phyloP scores from a whole-genome alignment of 2,888 invertebrate species.

The Tenthredo livida region DNA sequence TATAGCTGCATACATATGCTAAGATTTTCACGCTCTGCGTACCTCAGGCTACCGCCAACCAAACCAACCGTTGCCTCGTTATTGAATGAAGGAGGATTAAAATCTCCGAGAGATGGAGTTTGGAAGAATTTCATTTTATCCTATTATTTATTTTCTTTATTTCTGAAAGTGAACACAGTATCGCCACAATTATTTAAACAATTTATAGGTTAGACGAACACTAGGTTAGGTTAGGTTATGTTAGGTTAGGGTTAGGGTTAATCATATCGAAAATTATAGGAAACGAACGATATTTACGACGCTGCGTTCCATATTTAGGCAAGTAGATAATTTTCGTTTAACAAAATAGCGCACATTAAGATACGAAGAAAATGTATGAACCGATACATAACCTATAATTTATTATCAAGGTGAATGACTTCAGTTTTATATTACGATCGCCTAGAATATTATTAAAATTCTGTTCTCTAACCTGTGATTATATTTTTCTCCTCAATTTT shows the following conservation, averaged over 20 bases:
- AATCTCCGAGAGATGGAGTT: slow-evolving; percentile 69
- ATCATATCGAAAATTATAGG: not conserved
- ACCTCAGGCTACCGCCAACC: slow-evolving; percentile 61
- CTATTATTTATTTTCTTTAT: not conserved
- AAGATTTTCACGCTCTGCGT: slow-evolving; percentile 66
- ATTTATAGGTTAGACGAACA: not conserved
- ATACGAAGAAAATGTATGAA: not conserved
- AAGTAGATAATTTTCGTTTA: not conserved
- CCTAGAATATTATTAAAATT: not conserved
- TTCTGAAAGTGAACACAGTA: not conserved
- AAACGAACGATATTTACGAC: not conserved
- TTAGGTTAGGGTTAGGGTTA: slow-evolving; percentile 16
- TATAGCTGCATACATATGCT: slow-evolving; percentile 71
- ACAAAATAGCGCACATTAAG: not conserved
- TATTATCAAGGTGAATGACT: not conserved
- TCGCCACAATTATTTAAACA: not conserved
- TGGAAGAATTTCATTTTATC: slow-evolving; percentile 66
- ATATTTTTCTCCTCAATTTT: not conserved
- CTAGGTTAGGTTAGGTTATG: not conserved
- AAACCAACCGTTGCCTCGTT: slow-evolving; percentile 67
- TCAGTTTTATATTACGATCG: not conserved
- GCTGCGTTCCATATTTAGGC: not conserved
- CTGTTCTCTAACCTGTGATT: not conserved
- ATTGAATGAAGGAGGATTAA: slow-evolving; percentile 64
- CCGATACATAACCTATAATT: not conserved